phyloP scores from a whole-genome alignment of 2,797 vertebrate genomes.

The Fistularia tabacaria region DNA sequence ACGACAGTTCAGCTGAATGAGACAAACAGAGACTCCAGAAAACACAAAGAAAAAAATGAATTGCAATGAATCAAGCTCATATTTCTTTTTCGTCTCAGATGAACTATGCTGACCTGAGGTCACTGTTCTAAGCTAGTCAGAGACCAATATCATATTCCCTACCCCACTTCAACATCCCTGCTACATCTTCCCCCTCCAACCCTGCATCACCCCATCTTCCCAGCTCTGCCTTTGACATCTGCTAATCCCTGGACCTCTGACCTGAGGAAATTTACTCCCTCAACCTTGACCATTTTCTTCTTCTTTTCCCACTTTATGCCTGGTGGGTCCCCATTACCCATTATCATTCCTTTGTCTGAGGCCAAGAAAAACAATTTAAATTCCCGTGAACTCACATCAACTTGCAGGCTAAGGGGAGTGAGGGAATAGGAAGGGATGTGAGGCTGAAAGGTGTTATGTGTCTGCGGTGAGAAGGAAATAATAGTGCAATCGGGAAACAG shows the following conservation, averaged over 20 bases:
- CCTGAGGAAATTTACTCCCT: constrained; percentile 78
- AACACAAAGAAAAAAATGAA: background rate
- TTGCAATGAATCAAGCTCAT: too few relatives aligned
- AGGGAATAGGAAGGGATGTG: constrained; percentile 18
- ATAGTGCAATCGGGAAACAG: background rate
- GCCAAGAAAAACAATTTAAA: constrained; percentile 72
- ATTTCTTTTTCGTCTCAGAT: too few relatives aligned
- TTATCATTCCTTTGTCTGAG: constrained; percentile 71
- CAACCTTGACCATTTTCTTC: constrained; percentile 70
- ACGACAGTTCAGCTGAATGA: constrained; percentile 28
- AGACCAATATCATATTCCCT: constrained; percentile 46
- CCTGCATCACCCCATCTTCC: constrained; percentile 44
- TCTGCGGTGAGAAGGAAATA: background rate
- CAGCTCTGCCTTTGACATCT: constrained; percentile 70
- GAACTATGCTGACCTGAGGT: constrained; percentile 8
- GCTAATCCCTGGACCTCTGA: constrained; percentile 81
- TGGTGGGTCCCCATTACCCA: constrained; percentile 68
- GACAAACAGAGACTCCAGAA: constrained; percentile 5
- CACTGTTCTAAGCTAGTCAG: constrained; percentile 26
- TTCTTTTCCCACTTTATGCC: constrained; percentile 52
- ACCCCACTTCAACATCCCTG: constrained; percentile 24
- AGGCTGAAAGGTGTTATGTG: constrained; percentile 13
- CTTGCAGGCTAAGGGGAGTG: constrained; percentile 55
- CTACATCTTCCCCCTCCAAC: constrained; percentile 20
- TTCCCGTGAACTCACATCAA: constrained; percentile 61